Percentiles rank a stretch among this genome's conserved stretches.
Evolutionary conservation across 2,113 vertebrate species (phyloP).

Genomic region (Melanerpes formicivorus): DNA sequence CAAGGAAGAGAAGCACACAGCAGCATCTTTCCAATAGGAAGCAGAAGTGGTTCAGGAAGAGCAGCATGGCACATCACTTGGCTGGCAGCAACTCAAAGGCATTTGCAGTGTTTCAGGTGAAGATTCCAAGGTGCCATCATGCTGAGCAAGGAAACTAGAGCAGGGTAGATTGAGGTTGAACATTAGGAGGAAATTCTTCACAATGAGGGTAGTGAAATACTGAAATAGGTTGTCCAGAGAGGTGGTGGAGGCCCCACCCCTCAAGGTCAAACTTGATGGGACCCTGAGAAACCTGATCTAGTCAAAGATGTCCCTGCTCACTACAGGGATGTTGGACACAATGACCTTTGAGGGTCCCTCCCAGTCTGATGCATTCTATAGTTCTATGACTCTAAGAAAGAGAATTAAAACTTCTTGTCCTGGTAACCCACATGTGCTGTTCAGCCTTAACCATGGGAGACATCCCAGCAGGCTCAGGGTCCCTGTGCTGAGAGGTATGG

Average conservation of each 20-base stretch:
- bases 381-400: not conserved
- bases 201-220: no score
- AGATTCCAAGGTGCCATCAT: not conserved
- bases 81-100: not conserved
- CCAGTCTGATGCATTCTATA: no score
- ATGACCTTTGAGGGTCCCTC: no score
- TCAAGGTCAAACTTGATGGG: no score
- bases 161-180: no score
- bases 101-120: not conserved
- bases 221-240: no score
- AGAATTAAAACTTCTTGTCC: not conserved
- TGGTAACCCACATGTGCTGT: not conserved
- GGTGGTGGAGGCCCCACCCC: no score
- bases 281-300: no score
- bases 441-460: not conserved
- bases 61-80: not conserved
- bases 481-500: fast-evolving
- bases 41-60: not conserved
- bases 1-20: not conserved
- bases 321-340: no score
- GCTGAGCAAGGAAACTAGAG: not conserved
- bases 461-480: not conserved
- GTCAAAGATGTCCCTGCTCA: no score
- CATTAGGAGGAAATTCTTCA: no score
- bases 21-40: not conserved